phyloP scores from a whole-genome alignment of 2,113 vertebrate genomes.

The Mesoclemmys tuberculata region DNA sequence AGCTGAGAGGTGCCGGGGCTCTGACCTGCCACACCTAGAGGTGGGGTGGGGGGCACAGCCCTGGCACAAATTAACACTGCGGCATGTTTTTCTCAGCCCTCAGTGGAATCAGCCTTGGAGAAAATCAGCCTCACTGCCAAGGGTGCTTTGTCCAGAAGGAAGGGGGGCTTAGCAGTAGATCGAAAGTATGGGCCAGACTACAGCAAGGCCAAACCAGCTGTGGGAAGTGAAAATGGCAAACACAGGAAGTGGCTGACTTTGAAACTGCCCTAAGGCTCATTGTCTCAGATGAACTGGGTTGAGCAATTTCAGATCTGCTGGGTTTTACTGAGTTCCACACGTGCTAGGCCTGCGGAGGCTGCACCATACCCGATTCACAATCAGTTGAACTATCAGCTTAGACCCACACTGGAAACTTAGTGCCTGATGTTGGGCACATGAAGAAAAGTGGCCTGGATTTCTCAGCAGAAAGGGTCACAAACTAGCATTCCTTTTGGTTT shows the following conservation, averaged over 20 bases:
- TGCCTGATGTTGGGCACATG: rapidly evolving
- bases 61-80: neutral
- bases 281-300: neutral
- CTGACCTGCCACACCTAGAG: neutral
- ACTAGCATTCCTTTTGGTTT: neutral
- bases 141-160: neutral
- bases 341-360: too few species aligned
- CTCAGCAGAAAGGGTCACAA: neutral
- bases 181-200: neutral
- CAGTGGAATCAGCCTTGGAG: neutral
- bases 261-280: neutral
- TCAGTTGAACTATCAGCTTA: neutral
- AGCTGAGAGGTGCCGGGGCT: too few species aligned
- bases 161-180: neutral
- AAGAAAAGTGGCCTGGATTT: rapidly evolving
- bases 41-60: neutral
- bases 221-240: neutral
- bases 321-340: neutral
- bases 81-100: neutral
- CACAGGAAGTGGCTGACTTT: neutral
- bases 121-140: neutral
- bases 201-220: neutral
- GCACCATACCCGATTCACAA: neutral
- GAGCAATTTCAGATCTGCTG: neutral
- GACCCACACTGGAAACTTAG: rapidly evolving